A percentile compares a stretch with the other conserved stretches of the same genome.
phyloP scores from a whole-genome alignment of 2,888 invertebrate species.

The Scaptomyza tumidula region DNA sequence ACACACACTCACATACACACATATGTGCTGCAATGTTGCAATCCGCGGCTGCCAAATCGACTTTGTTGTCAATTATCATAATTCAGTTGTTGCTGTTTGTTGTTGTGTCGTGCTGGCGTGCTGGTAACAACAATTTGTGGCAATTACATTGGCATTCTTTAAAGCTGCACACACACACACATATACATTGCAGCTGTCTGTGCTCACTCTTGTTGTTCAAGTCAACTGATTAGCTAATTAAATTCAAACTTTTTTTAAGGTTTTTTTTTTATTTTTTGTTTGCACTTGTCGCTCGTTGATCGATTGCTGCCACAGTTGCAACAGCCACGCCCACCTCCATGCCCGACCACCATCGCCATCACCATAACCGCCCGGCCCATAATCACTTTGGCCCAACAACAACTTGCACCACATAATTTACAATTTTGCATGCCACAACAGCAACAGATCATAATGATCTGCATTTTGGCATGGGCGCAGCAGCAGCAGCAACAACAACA shows the following conservation, averaged over 20 bases:
- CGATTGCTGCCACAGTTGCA: slow-evolving; percentile 1
- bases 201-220: background rate
- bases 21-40: slow-evolving; percentile 37
- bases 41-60: slow-evolving; percentile 40
- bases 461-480: background rate
- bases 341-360: slow-evolving; percentile 12
- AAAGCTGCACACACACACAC: slow-evolving; percentile 1
- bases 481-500: background rate
- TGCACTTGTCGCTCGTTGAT: slow-evolving; percentile 57
- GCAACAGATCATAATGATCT: background rate
- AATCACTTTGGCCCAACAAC: slow-evolving; percentile 11
- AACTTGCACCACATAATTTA: slow-evolving; percentile 41
- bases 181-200: slow-evolving; percentile 14
- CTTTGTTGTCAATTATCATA: slow-evolving; percentile 66
- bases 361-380: slow-evolving; percentile 3
- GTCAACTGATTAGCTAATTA: slow-evolving; percentile 57
- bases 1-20: background rate
- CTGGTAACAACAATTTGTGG: slow-evolving; percentile 51
- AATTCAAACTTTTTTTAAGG: slow-evolving; percentile 48
- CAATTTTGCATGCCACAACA: slow-evolving; percentile 48
- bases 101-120: slow-evolving; percentile 32
- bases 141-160: slow-evolving; percentile 63
- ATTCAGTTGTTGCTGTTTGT: slow-evolving; percentile 35
- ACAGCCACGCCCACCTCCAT: slow-evolving; percentile 29
- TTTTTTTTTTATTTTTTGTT: slow-evolving; percentile 16